These are phyloP conservation scores for Arctopsyche grandis DNA, from an alignment of 1,140 invertebrate species.

Conservation along the genomic window DNA sequence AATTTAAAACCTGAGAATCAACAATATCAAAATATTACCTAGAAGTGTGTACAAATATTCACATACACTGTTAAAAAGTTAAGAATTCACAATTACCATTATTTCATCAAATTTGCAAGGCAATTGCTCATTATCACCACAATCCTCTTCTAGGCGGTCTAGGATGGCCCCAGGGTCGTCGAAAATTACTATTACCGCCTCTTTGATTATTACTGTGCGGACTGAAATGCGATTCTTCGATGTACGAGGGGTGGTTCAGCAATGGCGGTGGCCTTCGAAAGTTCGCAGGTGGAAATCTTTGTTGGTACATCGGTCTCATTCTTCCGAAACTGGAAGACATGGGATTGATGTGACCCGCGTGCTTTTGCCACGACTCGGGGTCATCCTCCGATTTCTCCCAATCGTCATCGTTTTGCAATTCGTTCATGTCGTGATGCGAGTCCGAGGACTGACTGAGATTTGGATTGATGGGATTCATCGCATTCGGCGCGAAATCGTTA, in stretches of 20 bases:
- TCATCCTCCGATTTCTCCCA: conserved; percentile 36
- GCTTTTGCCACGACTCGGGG: conserved; percentile 27
- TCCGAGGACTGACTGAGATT: conserved; percentile 8
- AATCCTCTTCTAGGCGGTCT: conserved; percentile 35
- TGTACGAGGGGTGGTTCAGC: not conserved
- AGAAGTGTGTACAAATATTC: not conserved
- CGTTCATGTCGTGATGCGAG: not conserved
- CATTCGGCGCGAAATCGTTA: conserved; percentile 28
- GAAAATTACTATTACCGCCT: conserved; percentile 15
- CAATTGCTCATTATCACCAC: conserved; percentile 36
- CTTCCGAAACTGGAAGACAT: conserved; percentile 19
- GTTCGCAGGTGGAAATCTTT: not conserved
- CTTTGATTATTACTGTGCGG: not conserved
- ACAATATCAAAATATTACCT: not conserved
- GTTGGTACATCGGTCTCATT: not conserved
- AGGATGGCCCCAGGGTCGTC: conserved; percentile 47
- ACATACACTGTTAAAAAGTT: not conserved
- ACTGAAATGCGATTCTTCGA: not conserved
- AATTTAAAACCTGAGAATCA: too few relatives aligned
- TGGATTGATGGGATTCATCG: conserved; percentile 50
- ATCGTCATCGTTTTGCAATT: conserved; percentile 23
- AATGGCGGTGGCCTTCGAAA: conserved; percentile 35
- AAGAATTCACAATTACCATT: conserved; percentile 6
- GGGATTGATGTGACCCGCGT: conserved; percentile 36
- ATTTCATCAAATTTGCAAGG: not conserved